Base-by-base conservation (phyloP, 2,113 vertebrate species). In the Pavo muticus region DNA sequence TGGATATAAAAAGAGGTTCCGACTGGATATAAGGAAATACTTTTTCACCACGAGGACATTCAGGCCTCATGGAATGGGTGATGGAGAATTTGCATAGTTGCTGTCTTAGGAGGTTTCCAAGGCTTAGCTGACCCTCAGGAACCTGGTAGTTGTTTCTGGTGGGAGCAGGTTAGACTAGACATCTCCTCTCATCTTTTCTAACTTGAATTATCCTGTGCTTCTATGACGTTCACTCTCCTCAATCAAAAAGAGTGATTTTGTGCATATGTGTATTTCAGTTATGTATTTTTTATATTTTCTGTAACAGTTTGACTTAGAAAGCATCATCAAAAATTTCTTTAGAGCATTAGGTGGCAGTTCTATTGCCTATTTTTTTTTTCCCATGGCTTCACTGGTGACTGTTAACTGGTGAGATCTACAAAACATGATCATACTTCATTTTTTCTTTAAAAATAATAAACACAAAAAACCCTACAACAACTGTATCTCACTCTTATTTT, bases 261-360 rank as follows among this genome's bases (percentile, higher is more conserved):
- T 76, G 12, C 27, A 12, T 72, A 35, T 57, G 14, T 11, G 7
- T 64, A 18, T 50, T 87, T 48, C 87, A 57, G 18, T 78, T 75
- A 47, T 1, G 32, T 75, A n/a, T 25, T 69, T 86, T 91, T 65
- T 0, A 6, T 52, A 40, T 69, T 54, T 74, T n/a, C n/a, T 79
- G 87, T 95, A 72, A 40, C 10, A 77, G 21, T 50, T 89, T 88
- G 30, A 76, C 30, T 92, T 79, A 47, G 47, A 30, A 86, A 92
- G 54, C 2, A 5, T 47, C 25, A 60, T 8, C 2, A 76, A 30
- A 77, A 44, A 79, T 16, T 85, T 76, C 50, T 42, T 86, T 85
- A 72, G 7, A 60, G 25, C 50, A 16, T 37, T 79, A 12, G 0
- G 1, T 71, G 17, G 10, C 11, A 67, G 4, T 87, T 79, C 56